Base-by-base conservation (phyloP, 35 echinoderm and acorn worm genomes). In the Apostichopus japonicus region DNA sequence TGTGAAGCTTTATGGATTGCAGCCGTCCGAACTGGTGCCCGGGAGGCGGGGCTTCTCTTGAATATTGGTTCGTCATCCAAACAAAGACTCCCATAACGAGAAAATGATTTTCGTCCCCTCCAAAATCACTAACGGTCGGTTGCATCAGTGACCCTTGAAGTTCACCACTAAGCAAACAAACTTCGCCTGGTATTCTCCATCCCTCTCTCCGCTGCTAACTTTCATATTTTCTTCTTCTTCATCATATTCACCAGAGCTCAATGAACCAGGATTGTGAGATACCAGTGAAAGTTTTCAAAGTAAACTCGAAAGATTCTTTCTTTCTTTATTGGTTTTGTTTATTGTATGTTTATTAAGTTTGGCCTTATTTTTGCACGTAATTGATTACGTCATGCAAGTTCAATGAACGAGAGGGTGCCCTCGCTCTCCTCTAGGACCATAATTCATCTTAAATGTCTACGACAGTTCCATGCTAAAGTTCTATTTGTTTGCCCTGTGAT, bases 21-120 rank as follows among this genome's bases (percentile, higher is more conserved):
- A 57, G 81, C 16, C 80, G 80, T 84, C 55, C 55, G 56, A 84
- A 58, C n/a, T 84, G 81, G 81, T 84, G 81, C 81, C 81, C 81
- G 13, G 81, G 54, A 58, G 81, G 81, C 81, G 81, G 81, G 55
- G 81, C 81, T 58, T 84, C 54, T 58, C 15, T 57, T 57, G 54
- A 13, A 14, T 55, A 55, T 84, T 84, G 54, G 53, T 84, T 44
- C 15, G 24, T 58, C 53, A 23, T 54, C 81, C 81, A 84, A 84
- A 84, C 81, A 84, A 84, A 84, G 55, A 16, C 81, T 84, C 53
- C 4, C 9, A 55, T 62, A 84, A 84, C 81, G 81, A 84, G 53
- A 17, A 5, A 59, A 84, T 57, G 24, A 84, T 84, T 21, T 33
- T 10, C 1, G 71, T 75, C 63, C 63, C 33, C 13, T 61, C 7